Conservation (phyloP, 2,113 vertebrate species). For the Chionomys nivalis region DNA sequence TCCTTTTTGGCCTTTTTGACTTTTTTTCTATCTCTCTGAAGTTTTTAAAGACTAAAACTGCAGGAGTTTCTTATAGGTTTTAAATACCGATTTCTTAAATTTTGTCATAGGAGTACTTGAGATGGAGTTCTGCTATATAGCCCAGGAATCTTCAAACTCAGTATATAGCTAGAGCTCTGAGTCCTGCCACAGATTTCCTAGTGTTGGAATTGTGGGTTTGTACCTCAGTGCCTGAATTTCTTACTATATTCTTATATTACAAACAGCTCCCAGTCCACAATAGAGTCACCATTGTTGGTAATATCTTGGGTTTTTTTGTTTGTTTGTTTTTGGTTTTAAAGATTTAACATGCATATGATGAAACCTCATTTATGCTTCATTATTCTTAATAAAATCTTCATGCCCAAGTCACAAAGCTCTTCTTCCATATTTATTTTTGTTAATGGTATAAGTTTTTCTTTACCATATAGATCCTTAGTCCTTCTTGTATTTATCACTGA, state of each 20-base stretch:
- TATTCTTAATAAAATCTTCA: background rate
- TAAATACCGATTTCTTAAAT: background rate
- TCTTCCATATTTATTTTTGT: background rate
- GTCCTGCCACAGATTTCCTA: background rate
- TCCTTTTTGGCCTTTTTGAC: background rate
- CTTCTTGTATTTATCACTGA: background rate
- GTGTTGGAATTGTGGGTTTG: background rate
- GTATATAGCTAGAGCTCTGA: background rate
- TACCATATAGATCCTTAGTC: background rate
- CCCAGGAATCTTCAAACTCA: background rate
- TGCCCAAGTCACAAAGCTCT: background rate
- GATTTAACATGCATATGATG: background rate
- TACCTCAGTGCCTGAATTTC: background rate
- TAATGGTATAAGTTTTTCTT: background rate
- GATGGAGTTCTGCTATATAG: background rate
- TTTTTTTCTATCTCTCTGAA: background rate
- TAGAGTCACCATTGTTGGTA: background rate
- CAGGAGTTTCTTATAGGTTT: background rate
- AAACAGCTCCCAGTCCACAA: background rate
- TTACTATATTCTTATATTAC: conserved; percentile 1
- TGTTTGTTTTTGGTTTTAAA: background rate
- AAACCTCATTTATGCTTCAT: background rate
- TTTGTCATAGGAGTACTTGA: background rate
- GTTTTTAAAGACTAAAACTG: conserved; percentile 5
- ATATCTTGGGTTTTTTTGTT: background rate